Base-by-base conservation (phyloP, 1,140 invertebrate genomes). In the Diprion similis region DNA sequence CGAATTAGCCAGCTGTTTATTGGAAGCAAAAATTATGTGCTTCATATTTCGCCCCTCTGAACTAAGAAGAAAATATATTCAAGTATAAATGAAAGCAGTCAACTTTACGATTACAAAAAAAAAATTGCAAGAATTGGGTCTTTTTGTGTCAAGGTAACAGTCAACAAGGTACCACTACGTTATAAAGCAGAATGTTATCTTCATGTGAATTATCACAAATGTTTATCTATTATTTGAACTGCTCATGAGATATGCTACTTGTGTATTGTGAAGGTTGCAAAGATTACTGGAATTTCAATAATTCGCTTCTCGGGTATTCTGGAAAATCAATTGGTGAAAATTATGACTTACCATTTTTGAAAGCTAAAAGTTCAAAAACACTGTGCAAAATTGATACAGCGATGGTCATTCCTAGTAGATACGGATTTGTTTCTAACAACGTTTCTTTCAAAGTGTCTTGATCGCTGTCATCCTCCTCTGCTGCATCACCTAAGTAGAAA, bases 381-480 rank as follows among this genome's bases (percentile, higher is more conserved):
- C 96, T 99, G 88, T 99, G 99, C 4, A 99, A 89, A 47, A 99
- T 91, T 6, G 98, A 99, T 0, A 99, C 94, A 73, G 93, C 89
- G 72, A 99, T 92, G 13, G 99, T 99, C 59, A 99, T 84, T 47
- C 90, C 98, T 15, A 99, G 88, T 24, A 99, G 89, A 85, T 98
- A 98, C 0, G 98, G 97, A 85, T 98, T 99, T 1, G 98, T 99
- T 82, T 99, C 98, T 17, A 99, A 86, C 69, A 99, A 90, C 3
- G 98, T 94, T 89, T 99, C 97, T 87, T 99, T 99, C 2, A 99
- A 89, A 4, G 96, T 95, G 88, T 99, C 99, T 87, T 99, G 97
- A 82, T 99, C 97, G 76, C 95, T 94, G 83, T 98, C 96, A 76
- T 94, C 92, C 76, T 96, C 94, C 51, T 91, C 89, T n/a, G 92